Conservation (phyloP, 2,888 invertebrate genomes). For the Aphidius colemani region DNA sequence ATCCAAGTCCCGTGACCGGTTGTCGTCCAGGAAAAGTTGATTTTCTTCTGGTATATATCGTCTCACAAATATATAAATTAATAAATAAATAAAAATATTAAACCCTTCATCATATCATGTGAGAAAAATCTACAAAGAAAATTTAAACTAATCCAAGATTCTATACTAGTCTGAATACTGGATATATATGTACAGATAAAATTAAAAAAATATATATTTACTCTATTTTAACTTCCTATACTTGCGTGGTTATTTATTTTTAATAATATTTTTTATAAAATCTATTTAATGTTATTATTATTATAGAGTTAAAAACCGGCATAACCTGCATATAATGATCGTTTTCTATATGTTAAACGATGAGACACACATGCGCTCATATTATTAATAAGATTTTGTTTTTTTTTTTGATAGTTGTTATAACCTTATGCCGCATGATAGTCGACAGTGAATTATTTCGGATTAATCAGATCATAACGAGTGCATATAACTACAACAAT, state of each 20-base stretch:
- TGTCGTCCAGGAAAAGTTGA: slow-evolving; percentile 31
- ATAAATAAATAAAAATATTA: no score
- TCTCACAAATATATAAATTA: no score
- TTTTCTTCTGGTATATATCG: slow-evolving; percentile 4
- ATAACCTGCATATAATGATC: slow-evolving; percentile 19
- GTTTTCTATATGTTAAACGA: slow-evolving; percentile 10
- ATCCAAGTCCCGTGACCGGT: slow-evolving; percentile 39
- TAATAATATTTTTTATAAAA: background rate
- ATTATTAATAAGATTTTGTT: background rate
- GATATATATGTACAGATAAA: background rate
- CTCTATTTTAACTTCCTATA: no score
- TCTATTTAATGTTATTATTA: slow-evolving; percentile 14
- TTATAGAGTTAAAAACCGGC: slow-evolving; percentile 31
- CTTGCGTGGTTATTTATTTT: no score
- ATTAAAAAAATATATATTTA: background rate
- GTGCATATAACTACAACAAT: slow-evolving; percentile 23
- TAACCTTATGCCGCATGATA: slow-evolving; percentile 15
- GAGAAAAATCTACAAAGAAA: no score
- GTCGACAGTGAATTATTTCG: slow-evolving; percentile 39
- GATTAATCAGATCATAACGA: slow-evolving; percentile 45
- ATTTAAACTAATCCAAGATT: no score
- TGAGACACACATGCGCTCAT: slow-evolving; percentile 32
- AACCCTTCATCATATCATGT: no score
- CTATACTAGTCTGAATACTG: no score
- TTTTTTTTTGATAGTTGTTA: background rate